Evolutionary conservation across 2,797 vertebrate genomes (phyloP).

Genomic region (Phalloptychus januarius): DNA sequence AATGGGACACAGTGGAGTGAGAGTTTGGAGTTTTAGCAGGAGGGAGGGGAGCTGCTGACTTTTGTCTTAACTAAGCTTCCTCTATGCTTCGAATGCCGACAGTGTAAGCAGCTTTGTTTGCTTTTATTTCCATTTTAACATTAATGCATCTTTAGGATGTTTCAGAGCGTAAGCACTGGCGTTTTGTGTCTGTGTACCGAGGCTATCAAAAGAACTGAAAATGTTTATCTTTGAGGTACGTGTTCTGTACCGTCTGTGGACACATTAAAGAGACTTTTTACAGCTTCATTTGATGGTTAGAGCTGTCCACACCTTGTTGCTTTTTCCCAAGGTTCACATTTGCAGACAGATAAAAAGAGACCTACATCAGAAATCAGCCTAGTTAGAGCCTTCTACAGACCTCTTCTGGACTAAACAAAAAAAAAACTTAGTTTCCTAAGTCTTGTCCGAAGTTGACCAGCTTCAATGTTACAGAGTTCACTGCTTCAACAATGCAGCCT

Average conservation of each 20-base stretch:
- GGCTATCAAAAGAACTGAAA: slow-evolving; percentile 21
- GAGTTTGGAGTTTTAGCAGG: slow-evolving; percentile 34
- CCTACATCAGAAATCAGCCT: neutral
- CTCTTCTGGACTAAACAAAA: neutral
- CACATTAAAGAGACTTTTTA: slow-evolving; percentile 32
- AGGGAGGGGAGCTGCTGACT: slow-evolving; percentile 39
- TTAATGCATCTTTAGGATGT: slow-evolving; percentile 6
- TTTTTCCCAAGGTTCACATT: slow-evolving; percentile 22
- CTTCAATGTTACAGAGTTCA: neutral
- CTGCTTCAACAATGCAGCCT: neutral
- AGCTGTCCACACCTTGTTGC: slow-evolving; percentile 40
- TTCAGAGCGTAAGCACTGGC: slow-evolving; percentile 14
- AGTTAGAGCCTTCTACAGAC: neutral
- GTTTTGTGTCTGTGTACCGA: slow-evolving; percentile 28
- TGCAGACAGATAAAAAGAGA: neutral
- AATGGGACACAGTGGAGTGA: slow-evolving; percentile 40
- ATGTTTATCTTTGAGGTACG: neutral
- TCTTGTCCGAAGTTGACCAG: neutral
- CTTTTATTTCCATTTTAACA: slow-evolving; percentile 35
- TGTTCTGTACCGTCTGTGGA: slow-evolving; percentile 19
- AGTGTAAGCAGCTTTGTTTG: neutral
- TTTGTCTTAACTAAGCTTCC: slow-evolving; percentile 23
- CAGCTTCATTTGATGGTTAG: slow-evolving; percentile 37
- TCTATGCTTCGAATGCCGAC: slow-evolving; percentile 15
- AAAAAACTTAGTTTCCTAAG: neutral